A percentile compares a stretch with the other conserved stretches of the same genome.
phyloP scores from a whole-genome alignment of 2,113 vertebrate genomes.

The Anarrhichthys ocellatus region DNA sequence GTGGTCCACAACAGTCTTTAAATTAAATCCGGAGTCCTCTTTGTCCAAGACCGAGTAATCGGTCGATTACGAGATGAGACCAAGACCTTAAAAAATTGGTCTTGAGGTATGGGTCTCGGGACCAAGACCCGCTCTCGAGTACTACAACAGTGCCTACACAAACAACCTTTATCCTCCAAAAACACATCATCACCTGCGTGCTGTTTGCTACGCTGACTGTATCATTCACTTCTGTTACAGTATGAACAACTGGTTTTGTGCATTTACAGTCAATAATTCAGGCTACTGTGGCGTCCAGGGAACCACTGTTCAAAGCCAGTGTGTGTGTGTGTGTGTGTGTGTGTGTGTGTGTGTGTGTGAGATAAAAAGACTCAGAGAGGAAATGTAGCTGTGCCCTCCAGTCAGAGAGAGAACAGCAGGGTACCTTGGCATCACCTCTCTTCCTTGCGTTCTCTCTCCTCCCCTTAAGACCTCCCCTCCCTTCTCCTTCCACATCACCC shows the following conservation, averaged over 20 bases:
- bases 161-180: neutral
- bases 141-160: neutral
- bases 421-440: slow-evolving; percentile 58
- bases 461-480: slow-evolving; percentile 49
- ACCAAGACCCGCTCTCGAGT: neutral
- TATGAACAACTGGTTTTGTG: neutral
- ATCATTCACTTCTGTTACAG: slow-evolving; percentile 14
- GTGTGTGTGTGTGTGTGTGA: slow-evolving; percentile 4
- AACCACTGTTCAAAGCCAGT: slow-evolving; percentile 19
- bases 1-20: neutral
- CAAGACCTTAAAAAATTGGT: too few relatives aligned
- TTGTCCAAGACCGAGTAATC: too few relatives aligned
- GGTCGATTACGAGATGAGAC: too few relatives aligned
- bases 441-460: slow-evolving; percentile 29
- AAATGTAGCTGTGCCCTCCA: slow-evolving; percentile 52
- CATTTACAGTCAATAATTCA: slow-evolving; percentile 42
- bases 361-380: slow-evolving; percentile 34
- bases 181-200: neutral
- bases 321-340: neutral
- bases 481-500: slow-evolving; percentile 37
- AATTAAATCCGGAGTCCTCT: too few relatives aligned
- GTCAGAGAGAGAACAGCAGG: slow-evolving; percentile 58
- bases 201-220: neutral
- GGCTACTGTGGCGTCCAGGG: slow-evolving; percentile 17
- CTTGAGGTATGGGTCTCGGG: too few relatives aligned